Base-by-base conservation (phyloP, 2,113 vertebrate species). In the Anoura caudifer region DNA sequence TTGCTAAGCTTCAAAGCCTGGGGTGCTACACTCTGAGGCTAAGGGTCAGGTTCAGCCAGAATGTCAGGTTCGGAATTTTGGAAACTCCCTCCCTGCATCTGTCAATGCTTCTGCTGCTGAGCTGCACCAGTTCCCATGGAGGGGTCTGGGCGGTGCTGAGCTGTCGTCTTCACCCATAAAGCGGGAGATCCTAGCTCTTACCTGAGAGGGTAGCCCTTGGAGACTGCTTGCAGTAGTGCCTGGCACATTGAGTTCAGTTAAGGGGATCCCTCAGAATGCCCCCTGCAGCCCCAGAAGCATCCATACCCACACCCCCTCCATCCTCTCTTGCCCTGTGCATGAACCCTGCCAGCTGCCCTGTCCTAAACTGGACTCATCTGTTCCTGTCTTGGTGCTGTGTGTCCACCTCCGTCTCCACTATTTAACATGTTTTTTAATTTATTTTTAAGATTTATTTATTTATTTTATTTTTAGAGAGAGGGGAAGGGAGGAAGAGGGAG, bases 221-320 rank as follows among this genome's bases (percentile, higher is more conserved):
- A 70, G 12, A 50, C 38, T 26, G 11, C 7, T 3, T 36, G 15
- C 33, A 56, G 33, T 50, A 26, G 54, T 69, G 16, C 33, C 45
- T 14, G 17, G 11, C 81, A 41, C 43, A 43, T 33, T 0, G 0
- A 33, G 50, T 12, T 0, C 45, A 13, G 11, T 50, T 50, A 41
- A 52, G 61, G 26, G n/a, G 38, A 19, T 26, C 33, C 83, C 33
- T 80, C 5, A 20, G 36, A 36, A 22, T 13, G 16, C 14, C 28
- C 41, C 20, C n/a, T 3, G 0, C 7, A 17, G 61, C 86, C 54
- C 28, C 4, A 0, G 31, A 50, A 56, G 38, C 65, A 76, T 20
- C 28, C 41, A 41, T 6, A 43, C n/a, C 90, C 1, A 0, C 12
- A 52, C 19, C 26, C 20, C 80, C 24, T 50, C 10, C 1, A 9